Conservation (phyloP, 2,888 invertebrate species). For the Rotaria magnacalcarata region DNA sequence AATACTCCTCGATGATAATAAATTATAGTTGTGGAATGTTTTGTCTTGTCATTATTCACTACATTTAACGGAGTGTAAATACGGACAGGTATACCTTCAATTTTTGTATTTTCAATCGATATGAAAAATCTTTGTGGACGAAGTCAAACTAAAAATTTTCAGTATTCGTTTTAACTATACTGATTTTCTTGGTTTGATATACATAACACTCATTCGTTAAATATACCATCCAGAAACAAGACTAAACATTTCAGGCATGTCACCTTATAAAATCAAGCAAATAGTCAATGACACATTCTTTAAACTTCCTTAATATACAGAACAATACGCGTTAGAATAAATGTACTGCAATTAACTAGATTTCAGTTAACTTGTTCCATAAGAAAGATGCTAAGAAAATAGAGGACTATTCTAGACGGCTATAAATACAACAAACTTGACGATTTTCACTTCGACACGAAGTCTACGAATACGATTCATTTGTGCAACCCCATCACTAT, state of each 20-base stretch:
- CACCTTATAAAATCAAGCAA: neutral
- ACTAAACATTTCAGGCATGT: neutral
- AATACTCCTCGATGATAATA: constrained; percentile 35
- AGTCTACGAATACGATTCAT: neutral
- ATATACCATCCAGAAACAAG: neutral
- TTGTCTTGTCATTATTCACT: neutral
- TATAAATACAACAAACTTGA: neutral
- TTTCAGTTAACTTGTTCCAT: too few relatives aligned
- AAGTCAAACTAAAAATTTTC: neutral
- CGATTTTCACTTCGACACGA: neutral
- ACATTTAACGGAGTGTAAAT: neutral
- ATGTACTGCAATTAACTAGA: too few relatives aligned
- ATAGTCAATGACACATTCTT: too few relatives aligned
- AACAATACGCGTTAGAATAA: too few relatives aligned
- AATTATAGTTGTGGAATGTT: neutral
- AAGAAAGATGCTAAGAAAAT: neutral
- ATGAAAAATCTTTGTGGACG: neutral
- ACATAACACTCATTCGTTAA: neutral
- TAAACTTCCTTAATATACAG: too few relatives aligned
- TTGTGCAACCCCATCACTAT: neutral
- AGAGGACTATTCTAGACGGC: too few relatives aligned
- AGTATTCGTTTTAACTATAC: neutral
- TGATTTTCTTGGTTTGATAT: neutral
- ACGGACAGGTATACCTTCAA: neutral
- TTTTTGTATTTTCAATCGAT: neutral